These are phyloP conservation scores for Platysteira castanea DNA, from an alignment of 2,113 vertebrate species.

Conservation along the genomic window DNA sequence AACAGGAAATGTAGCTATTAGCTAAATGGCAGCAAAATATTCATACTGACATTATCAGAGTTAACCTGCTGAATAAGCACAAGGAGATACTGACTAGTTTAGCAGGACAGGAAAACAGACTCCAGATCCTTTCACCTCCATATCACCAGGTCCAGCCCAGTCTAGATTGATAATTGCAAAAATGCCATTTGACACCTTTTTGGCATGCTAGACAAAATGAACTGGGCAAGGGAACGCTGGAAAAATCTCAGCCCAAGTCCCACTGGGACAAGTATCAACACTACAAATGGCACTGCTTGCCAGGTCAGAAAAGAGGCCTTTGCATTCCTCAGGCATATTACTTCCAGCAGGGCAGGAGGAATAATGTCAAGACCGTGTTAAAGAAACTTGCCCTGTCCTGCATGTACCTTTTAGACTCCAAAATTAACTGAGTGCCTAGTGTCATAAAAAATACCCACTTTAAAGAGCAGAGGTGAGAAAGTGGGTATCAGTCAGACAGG, in stretches of 20 bases:
- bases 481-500: neutral
- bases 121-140: constrained; percentile 19
- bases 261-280: constrained; percentile 40
- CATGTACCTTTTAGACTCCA: neutral
- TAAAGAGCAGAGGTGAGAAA: neutral
- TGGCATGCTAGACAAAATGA: constrained; percentile 16
- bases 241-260: constrained; percentile 40
- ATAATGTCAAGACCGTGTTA: neutral
- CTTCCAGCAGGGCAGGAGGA: neutral
- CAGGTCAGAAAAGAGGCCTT: constrained; percentile 15
- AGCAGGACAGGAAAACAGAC: constrained; percentile 4
- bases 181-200: constrained; percentile 37
- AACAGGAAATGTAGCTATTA: neutral
- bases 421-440: neutral
- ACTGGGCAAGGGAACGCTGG: constrained; percentile 17
- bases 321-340: neutral
- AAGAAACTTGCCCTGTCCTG: neutral
- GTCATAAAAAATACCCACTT: neutral
- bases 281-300: neutral
- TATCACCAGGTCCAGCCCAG: neutral
- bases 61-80: neutral
- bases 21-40: constrained; percentile 13
- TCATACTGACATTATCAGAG: neutral
- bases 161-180: neutral
- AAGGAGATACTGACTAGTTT: neutral